A percentile compares a stretch with the other conserved stretches of the same genome.
These are phyloP conservation scores for Hydrochoerus hydrochaeris DNA, from an alignment of 2,113 vertebrate genomes.

Conservation along the genomic window DNA sequence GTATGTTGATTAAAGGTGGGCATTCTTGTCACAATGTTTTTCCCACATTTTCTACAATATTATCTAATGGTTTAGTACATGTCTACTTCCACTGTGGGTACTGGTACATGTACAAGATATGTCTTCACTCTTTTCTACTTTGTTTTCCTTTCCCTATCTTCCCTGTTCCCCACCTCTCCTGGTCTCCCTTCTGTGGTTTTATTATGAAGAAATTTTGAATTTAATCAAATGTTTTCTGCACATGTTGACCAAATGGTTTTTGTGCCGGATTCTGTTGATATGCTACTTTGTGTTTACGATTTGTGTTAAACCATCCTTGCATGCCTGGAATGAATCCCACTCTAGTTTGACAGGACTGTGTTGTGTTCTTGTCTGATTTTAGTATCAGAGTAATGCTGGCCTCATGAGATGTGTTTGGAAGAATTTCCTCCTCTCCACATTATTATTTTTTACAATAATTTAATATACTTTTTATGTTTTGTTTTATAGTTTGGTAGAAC, in stretches of 20 bases:
- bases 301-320: neutral
- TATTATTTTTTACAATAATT: neutral
- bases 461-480: neutral
- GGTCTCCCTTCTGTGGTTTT: neutral
- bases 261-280: neutral
- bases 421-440: neutral
- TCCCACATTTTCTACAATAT: neutral
- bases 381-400: neutral
- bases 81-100: neutral
- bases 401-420: neutral
- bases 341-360: neutral
- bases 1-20: neutral
- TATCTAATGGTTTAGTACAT: neutral
- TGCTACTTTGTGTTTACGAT: neutral
- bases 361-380: neutral
- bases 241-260: neutral
- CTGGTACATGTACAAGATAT: too few species aligned
- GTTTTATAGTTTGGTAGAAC: neutral
- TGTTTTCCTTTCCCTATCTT: neutral
- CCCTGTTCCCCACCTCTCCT: neutral
- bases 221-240: neutral
- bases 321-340: neutral
- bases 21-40: neutral
- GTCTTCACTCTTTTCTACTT: neutral
- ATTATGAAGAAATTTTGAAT: neutral